Percentiles rank a stretch among this genome's conserved stretches.
phyloP scores from a whole-genome alignment of 2,888 invertebrate genomes.

The Ephialtes manifestator region DNA sequence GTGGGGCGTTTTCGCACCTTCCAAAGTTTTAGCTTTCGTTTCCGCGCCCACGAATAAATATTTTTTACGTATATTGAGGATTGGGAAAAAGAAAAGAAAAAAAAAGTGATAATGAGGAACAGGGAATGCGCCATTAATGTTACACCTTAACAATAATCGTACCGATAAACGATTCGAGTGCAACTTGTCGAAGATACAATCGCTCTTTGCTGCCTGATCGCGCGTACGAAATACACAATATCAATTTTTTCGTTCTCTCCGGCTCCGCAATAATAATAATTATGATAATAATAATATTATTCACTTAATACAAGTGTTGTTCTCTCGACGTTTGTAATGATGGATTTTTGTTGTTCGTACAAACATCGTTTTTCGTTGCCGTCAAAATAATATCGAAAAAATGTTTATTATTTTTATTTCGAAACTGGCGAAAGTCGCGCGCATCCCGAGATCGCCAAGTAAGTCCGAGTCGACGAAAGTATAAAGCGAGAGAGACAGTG shows the following conservation, averaged over 20 bases:
- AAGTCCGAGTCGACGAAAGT: slow-evolving; percentile 62
- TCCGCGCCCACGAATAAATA: slow-evolving; percentile 64
- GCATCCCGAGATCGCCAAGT: slow-evolving; percentile 4
- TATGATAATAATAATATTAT: too few relatives aligned
- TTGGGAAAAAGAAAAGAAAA: background rate
- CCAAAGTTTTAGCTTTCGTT: slow-evolving; percentile 41
- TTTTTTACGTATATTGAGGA: slow-evolving; percentile 51
- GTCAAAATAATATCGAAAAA: background rate
- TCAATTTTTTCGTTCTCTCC: slow-evolving; percentile 1
- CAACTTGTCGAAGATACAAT: slow-evolving; percentile 52
- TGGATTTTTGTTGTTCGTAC: slow-evolving; percentile 7
- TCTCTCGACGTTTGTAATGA: background rate
- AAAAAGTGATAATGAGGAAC: slow-evolving; percentile 5
- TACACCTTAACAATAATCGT: slow-evolving; percentile 23
- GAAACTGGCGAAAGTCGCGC: slow-evolving; percentile 11
- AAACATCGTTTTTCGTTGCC: slow-evolving; percentile 4
- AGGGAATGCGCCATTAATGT: slow-evolving; percentile 1
- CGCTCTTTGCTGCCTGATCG: slow-evolving; percentile 8
- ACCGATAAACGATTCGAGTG: slow-evolving; percentile 38
- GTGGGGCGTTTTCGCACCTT: slow-evolving; percentile 29
- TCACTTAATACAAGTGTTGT: background rate
- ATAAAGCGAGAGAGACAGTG: background rate
- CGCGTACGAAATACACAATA: background rate
- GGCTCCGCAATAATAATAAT: background rate
- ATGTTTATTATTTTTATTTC: background rate